Conservation (phyloP, 2,113 vertebrate genomes). For the Corapipo altera region DNA sequence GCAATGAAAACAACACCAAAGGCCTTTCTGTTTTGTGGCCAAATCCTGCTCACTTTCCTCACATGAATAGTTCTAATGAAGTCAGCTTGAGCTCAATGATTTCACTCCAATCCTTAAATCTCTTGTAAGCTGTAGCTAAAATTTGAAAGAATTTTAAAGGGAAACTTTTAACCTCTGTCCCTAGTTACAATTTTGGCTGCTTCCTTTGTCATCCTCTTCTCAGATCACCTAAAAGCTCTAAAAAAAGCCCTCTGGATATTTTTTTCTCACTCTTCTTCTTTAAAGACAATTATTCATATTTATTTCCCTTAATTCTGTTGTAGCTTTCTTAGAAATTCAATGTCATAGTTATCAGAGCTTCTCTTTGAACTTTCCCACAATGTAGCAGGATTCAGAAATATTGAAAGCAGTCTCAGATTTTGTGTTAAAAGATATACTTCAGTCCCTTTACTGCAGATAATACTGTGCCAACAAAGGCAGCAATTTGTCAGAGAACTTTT, state of each 20-base stretch:
- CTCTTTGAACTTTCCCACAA: slow-evolving; percentile 11
- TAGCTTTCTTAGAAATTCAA: background rate
- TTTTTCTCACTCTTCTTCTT: background rate
- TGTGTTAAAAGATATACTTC: background rate
- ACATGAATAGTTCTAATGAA: slow-evolving; percentile 18
- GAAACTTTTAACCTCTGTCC: background rate
- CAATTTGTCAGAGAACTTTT: background rate
- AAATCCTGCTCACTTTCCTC: slow-evolving; percentile 37
- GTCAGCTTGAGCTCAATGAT: background rate
- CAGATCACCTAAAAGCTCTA: background rate
- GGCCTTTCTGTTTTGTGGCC: background rate
- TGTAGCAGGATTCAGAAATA: background rate
- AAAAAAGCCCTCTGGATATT: background rate
- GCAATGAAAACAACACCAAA: slow-evolving; percentile 26
- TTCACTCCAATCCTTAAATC: background rate
- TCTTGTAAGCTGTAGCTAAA: background rate
- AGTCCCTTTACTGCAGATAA: background rate
- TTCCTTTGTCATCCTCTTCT: background rate
- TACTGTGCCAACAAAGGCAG: background rate
- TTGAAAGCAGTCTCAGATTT: background rate
- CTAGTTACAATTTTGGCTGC: background rate
- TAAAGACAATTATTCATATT: background rate
- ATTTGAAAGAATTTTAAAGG: background rate
- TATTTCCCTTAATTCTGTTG: background rate
- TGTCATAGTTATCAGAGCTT: background rate